phyloP scores from a whole-genome alignment of 2,888 invertebrate genomes.

The Tuta absoluta region DNA sequence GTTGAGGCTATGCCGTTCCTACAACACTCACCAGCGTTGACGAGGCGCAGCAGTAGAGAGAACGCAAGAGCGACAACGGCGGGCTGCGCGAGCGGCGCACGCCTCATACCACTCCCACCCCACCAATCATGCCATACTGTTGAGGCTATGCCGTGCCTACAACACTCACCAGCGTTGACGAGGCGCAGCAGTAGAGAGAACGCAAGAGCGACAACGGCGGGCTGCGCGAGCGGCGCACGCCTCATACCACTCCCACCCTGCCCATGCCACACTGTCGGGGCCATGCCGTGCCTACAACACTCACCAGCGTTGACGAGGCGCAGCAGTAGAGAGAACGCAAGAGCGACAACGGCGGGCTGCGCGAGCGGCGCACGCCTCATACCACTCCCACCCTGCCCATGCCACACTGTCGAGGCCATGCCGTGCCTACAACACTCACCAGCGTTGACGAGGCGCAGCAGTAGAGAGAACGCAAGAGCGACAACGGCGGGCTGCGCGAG shows the following conservation, averaged over 20 bases:
- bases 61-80: conserved; percentile 70
- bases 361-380: too few relatives aligned
- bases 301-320: conserved; percentile 72
- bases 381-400: conserved; percentile 77
- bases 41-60: conserved; percentile 67
- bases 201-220: conserved; percentile 61
- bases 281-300: conserved; percentile 43
- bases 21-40: conserved; percentile 67
- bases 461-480: conserved; percentile 68
- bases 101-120: conserved; percentile 81
- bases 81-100: too few relatives aligned
- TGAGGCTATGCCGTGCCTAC: not conserved
- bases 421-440: conserved; percentile 73
- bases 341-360: conserved; percentile 72
- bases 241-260: conserved; percentile 79
- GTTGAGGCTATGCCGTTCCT: not conserved
- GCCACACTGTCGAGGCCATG: conserved; percentile 79
- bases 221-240: conserved; percentile 49
- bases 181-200: conserved; percentile 69
- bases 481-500: conserved; percentile 76
- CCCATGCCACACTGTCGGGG: conserved; percentile 74
- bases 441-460: conserved; percentile 71
- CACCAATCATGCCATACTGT: conserved; percentile 43
- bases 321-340: conserved; percentile 69
- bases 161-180: conserved; percentile 70